Percentiles rank a stretch among this genome's conserved stretches.
Conservation (phyloP, 2,113 vertebrate genomes). For the Phoenicopterus ruber region DNA sequence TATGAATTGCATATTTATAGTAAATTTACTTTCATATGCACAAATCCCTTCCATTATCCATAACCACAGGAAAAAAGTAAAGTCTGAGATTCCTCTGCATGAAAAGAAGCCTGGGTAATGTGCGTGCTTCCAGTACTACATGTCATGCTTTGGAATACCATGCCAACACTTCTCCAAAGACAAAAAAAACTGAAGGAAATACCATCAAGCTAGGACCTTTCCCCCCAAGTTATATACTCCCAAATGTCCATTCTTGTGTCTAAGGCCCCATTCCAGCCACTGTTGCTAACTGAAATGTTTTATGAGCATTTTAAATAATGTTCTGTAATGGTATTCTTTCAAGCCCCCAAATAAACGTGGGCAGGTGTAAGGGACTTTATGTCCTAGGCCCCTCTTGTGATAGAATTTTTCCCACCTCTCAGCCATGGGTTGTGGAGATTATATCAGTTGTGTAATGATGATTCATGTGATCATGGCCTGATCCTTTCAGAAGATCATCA, state of each 20-base stretch:
- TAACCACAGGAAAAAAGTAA: not conserved
- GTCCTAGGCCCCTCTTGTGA: not conserved
- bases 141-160: not conserved
- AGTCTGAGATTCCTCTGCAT: not conserved
- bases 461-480: not conserved
- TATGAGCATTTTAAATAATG: not conserved
- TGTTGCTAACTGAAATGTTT: not conserved
- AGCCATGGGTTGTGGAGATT: not conserved
- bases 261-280: not conserved
- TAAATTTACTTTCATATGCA: not conserved
- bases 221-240: not conserved
- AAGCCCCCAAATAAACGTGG: not conserved
- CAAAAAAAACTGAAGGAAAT: not conserved
- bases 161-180: not conserved
- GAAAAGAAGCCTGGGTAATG: not conserved
- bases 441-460: not conserved
- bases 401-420: not conserved
- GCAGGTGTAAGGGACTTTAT: not conserved
- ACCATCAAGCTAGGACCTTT: not conserved
- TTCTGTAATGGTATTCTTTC: not conserved
- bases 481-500: not conserved
- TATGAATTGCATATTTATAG: not conserved
- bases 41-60: not conserved
- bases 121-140: not conserved
- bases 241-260: not conserved